Percentiles rank a stretch among this genome's conserved stretches.
Conservation (phyloP, 1,140 invertebrate species). For the Drosophila kikkawai region DNA sequence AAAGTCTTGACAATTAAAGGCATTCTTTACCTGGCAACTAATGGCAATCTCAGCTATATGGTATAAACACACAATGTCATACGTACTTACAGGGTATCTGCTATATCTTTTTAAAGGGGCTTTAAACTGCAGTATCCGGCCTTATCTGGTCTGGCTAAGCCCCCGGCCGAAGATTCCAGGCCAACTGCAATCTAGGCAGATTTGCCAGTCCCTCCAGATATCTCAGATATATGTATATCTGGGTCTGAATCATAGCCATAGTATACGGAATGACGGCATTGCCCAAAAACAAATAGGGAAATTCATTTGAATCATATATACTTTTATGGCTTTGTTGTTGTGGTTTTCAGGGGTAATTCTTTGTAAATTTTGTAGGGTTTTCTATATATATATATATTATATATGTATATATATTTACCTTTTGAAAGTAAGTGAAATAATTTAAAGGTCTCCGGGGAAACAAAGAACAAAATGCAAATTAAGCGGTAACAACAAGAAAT, state of each 20-base stretch:
- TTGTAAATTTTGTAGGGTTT: slow-evolving; percentile 17
- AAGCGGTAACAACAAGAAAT: slow-evolving; percentile 18
- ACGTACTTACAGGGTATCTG: neutral
- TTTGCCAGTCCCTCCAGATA: neutral
- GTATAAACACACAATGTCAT: neutral
- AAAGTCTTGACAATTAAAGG: slow-evolving; percentile 9
- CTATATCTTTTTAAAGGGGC: slow-evolving; percentile 8
- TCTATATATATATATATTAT: too few relatives aligned
- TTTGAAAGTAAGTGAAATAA: slow-evolving; percentile 6
- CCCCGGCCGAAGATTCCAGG: slow-evolving; percentile 20
- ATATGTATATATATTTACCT: neutral
- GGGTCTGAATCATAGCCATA: slow-evolving; percentile 24
- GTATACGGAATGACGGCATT: slow-evolving; percentile 37
- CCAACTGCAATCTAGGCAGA: slow-evolving; percentile 10
- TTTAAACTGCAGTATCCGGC: slow-evolving; percentile 15
- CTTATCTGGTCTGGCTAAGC: slow-evolving; percentile 25
- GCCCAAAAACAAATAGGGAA: slow-evolving; percentile 44
- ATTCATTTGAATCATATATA: slow-evolving; percentile 36
- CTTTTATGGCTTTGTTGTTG: slow-evolving; percentile 33
- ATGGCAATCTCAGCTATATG: slow-evolving; percentile 15
- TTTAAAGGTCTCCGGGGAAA: neutral
- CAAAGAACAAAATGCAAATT: slow-evolving; percentile 24
- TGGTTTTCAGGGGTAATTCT: slow-evolving; percentile 21
- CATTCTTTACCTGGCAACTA: slow-evolving; percentile 20
- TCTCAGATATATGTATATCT: neutral